Conservation (phyloP, 1,140 invertebrate species). For the Sarcophaga peregrina region DNA sequence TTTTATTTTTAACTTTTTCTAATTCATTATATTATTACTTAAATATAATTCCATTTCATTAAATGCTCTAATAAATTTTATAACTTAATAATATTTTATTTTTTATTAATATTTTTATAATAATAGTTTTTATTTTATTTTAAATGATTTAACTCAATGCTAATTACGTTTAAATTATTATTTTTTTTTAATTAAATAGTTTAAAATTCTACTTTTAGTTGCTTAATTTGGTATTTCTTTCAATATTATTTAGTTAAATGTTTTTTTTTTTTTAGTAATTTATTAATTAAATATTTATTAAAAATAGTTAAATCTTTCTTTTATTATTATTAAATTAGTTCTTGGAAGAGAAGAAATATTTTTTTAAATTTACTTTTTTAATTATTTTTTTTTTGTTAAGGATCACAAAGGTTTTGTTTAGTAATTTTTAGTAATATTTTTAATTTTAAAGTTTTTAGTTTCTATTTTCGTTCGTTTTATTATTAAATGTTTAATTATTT, state of each 20-base stretch:
- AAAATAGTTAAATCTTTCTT: neutral
- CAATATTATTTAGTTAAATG: constrained; percentile 6
- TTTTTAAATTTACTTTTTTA: constrained; percentile 25
- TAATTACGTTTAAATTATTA: neutral
- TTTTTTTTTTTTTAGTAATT: neutral
- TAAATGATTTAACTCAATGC: neutral
- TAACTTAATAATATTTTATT: constrained; percentile 17
- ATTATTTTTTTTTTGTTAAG: constrained; percentile 28
- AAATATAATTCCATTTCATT: constrained; percentile 44
- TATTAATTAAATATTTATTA: constrained; percentile 38
- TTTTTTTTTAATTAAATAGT: neutral
- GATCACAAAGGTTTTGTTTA: constrained; percentile 61
- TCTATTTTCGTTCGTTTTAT: too few species aligned
- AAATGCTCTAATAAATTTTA: constrained; percentile 44
- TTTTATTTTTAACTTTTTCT: neutral
- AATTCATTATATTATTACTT: constrained; percentile 29
- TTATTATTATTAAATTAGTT: constrained; percentile 46
- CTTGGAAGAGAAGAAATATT: constrained; percentile 64
- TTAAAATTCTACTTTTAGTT: neutral
- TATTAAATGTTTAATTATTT: too few species aligned
- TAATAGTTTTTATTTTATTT: neutral
- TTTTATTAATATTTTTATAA: neutral
- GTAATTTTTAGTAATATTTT: neutral
- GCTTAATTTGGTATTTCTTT: neutral
- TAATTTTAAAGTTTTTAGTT: neutral